Percentiles rank a stretch among this genome's conserved stretches.
These are phyloP conservation scores for Drosophila ironensis DNA, from an alignment of 1,140 invertebrate genomes.

Conservation along the genomic window DNA sequence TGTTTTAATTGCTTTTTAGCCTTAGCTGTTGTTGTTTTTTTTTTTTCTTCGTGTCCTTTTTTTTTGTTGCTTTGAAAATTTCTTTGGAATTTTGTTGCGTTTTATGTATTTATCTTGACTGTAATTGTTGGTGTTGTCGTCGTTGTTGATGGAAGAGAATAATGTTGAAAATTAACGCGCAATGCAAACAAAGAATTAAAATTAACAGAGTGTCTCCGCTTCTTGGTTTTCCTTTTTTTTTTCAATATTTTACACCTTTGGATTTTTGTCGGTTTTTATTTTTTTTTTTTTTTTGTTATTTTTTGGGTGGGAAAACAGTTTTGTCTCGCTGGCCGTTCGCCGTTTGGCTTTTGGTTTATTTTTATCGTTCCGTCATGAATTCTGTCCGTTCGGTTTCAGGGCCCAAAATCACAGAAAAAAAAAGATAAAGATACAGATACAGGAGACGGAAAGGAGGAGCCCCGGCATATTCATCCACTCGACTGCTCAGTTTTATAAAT, in stretches of 20 bases:
- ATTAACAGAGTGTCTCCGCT: conserved; percentile 1
- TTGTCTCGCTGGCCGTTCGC: conserved; percentile 28
- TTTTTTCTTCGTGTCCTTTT: conserved; percentile 1
- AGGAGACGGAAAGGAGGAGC: conserved; percentile 2
- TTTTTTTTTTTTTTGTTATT: conserved; percentile 33
- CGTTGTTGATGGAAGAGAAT: too few relatives aligned
- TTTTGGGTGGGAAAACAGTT: conserved; percentile 26
- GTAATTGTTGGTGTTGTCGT: too few relatives aligned
- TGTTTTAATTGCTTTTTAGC: conserved; percentile 77
- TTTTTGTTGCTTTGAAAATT: conserved; percentile 4
- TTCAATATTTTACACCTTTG: conserved; percentile 10
- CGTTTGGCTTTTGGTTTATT: conserved; percentile 60
- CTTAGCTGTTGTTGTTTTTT: conserved; percentile 15
- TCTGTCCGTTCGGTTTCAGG: conserved; percentile 43
- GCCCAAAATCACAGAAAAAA: conserved; percentile 7
- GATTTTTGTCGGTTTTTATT: neutral
- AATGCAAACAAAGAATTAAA: conserved; percentile 31
- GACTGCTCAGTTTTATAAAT: conserved; percentile 75
- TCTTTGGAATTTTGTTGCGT: conserved; percentile 8
- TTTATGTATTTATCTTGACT: conserved; percentile 31
- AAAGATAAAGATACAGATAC: conserved; percentile 7
- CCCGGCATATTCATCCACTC: conserved; percentile 63
- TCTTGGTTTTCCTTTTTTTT: conserved; percentile 11
- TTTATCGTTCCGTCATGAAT: conserved; percentile 53
- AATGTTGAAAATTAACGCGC: conserved; percentile 20